Evolutionary conservation across 2,888 invertebrate genomes (phyloP).

Genomic region (Diarsia brunnea): DNA sequence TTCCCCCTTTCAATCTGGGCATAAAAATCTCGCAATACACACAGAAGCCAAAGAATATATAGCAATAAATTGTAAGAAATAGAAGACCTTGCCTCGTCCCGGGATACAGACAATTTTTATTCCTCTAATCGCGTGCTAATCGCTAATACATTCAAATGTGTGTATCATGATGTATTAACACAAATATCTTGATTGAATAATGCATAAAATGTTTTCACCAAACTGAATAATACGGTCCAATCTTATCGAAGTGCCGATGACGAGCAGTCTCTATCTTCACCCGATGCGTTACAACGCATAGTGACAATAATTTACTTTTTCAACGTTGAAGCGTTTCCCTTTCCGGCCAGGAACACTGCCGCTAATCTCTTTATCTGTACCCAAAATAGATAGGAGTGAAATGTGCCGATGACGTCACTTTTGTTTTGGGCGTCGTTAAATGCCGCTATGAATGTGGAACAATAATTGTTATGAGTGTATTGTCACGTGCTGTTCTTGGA

Average conservation of each 20-base stretch:
- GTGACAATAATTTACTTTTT: conserved; percentile 51
- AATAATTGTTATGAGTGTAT: conserved; percentile 47
- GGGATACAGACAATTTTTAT: not conserved
- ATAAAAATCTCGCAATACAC: not conserved
- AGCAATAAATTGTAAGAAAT: not conserved
- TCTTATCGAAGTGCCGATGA: conserved; percentile 51
- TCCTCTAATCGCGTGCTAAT: conserved; percentile 22
- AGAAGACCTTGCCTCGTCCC: not conserved
- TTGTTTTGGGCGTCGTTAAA: conserved; percentile 55
- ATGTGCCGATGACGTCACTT: conserved; percentile 56
- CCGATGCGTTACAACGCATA: conserved; percentile 49
- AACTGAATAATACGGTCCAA: conserved; percentile 42
- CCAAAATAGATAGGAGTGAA: conserved; percentile 54
- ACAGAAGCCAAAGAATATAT: not conserved
- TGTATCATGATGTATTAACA: conserved; percentile 41
- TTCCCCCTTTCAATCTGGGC: not conserved
- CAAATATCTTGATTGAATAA: conserved; percentile 47
- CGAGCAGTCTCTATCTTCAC: conserved; percentile 38
- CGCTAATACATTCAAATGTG: conserved; percentile 25
- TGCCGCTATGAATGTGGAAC: conserved; percentile 53
- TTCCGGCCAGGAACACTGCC: conserved; percentile 31
- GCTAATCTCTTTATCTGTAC: conserved; percentile 58
- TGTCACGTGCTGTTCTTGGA: conserved; percentile 52
- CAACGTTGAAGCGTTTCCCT: conserved; percentile 33
- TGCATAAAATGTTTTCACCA: conserved; percentile 54